phyloP scores from a whole-genome alignment of 1,140 invertebrate species.

The Gerris buenoi region DNA sequence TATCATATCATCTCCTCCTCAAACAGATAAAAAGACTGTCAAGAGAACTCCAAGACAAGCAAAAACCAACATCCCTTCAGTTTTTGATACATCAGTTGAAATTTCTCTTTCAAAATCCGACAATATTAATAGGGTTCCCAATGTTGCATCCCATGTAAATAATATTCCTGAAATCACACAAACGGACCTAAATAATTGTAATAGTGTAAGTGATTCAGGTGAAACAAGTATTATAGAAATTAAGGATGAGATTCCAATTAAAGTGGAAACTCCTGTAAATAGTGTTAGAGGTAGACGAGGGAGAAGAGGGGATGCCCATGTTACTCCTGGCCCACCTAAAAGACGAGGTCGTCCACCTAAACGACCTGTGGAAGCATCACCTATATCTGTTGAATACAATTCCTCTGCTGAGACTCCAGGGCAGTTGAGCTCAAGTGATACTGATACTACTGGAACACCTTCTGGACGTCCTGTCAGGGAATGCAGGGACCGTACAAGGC shows the following conservation, averaged over 20 bases:
- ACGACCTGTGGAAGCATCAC: background rate
- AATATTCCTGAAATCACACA: slow-evolving; percentile 11
- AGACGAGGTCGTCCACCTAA: background rate
- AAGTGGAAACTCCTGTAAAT: slow-evolving; percentile 8
- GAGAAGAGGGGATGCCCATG: background rate
- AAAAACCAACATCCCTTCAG: slow-evolving; percentile 12
- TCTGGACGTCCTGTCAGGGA: slow-evolving; percentile 12
- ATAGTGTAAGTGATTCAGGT: slow-evolving; percentile 7
- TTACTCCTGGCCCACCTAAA: background rate
- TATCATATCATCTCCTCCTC: background rate
- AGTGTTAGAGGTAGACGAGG: slow-evolving; percentile 1
- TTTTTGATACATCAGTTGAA: slow-evolving; percentile 1
- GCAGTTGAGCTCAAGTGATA: background rate
- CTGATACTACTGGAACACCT: background rate
- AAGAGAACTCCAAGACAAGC: slow-evolving; percentile 17
- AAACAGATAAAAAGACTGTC: slow-evolving; percentile 13
- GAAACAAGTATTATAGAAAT: background rate
- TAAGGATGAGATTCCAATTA: background rate
- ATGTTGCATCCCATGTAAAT: slow-evolving; percentile 12
- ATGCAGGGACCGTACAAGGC: slow-evolving; percentile 16
- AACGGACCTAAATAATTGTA: slow-evolving; percentile 8
- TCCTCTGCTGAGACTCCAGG: background rate
- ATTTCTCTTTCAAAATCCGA: slow-evolving; percentile 1
- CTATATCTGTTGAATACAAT: background rate
- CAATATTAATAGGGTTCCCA: background rate